phyloP scores from a whole-genome alignment of 2,888 invertebrate genomes.

The Spisula solida region DNA sequence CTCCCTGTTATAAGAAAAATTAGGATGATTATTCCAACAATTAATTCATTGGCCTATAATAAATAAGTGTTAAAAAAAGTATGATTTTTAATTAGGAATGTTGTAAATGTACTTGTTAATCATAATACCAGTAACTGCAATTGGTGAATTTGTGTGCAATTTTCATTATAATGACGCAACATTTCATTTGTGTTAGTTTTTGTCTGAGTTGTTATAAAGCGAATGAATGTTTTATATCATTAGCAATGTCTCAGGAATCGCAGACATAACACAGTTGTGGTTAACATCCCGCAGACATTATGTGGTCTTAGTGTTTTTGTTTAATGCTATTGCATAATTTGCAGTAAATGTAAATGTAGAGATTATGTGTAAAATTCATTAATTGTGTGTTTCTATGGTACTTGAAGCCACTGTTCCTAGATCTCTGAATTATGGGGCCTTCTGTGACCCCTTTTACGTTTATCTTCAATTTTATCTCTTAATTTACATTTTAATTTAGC shows the following conservation, averaged over 20 bases:
- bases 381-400: neutral
- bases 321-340: neutral
- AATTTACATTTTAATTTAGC: conserved; percentile 26
- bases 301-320: conserved; percentile 9
- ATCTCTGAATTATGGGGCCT: neutral
- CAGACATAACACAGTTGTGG: neutral
- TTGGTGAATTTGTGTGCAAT: neutral
- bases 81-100: neutral
- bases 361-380: conserved; percentile 19
- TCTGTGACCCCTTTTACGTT: neutral
- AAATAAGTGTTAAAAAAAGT: neutral
- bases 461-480: conserved; percentile 12
- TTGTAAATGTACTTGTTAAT: neutral
- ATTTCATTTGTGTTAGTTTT: neutral
- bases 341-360: neutral
- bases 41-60: too few relatives aligned
- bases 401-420: neutral
- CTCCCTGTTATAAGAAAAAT: too few relatives aligned
- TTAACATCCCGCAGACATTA: neutral
- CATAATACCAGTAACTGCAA: neutral
- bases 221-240: conserved; percentile 7
- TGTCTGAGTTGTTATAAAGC: neutral
- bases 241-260: neutral
- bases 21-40: too few relatives aligned
- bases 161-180: neutral